Evolutionary conservation across 2,113 vertebrate species (phyloP).

Genomic region (Rostratula benghalensis): DNA sequence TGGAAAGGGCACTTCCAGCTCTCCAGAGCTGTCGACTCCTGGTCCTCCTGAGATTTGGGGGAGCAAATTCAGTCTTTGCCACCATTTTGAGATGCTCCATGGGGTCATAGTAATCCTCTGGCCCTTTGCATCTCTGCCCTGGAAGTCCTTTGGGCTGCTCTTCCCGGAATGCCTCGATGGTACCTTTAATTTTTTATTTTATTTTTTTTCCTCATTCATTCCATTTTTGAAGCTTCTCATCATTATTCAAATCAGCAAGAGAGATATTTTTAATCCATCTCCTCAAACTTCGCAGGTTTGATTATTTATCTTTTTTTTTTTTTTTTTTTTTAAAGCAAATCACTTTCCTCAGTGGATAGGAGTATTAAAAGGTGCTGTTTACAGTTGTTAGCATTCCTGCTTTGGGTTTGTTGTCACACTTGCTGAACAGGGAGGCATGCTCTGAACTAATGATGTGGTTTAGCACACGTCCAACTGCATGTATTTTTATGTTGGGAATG

Average conservation of each 20-base stretch:
- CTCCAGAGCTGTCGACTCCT: not conserved
- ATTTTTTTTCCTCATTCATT: not conserved
- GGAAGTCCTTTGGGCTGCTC: not conserved
- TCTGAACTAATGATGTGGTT: not conserved
- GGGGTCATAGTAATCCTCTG: not conserved
- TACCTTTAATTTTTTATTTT: not conserved
- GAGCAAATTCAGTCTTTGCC: not conserved
- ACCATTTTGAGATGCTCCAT: not conserved
- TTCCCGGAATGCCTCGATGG: fast-evolving
- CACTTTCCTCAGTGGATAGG: not conserved
- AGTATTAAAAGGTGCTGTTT: not conserved
- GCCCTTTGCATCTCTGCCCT: not conserved
- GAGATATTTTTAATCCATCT: not conserved
- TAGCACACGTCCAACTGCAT: not conserved
- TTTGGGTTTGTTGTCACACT: not conserved
- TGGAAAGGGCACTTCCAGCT: too few species aligned
- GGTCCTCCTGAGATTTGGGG: not conserved
- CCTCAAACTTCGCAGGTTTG: not conserved
- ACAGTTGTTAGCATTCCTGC: not conserved
- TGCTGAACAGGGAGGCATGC: not conserved
- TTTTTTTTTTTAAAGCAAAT: not conserved
- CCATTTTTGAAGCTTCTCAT: not conserved
- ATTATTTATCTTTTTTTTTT: not conserved
- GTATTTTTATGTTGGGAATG: not conserved
- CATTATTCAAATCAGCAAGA: not conserved